A percentile compares a stretch with the other conserved stretches of the same genome.
Evolutionary conservation across 2,888 invertebrate species (phyloP).

Genomic region (Scaptomyza flava): DNA sequence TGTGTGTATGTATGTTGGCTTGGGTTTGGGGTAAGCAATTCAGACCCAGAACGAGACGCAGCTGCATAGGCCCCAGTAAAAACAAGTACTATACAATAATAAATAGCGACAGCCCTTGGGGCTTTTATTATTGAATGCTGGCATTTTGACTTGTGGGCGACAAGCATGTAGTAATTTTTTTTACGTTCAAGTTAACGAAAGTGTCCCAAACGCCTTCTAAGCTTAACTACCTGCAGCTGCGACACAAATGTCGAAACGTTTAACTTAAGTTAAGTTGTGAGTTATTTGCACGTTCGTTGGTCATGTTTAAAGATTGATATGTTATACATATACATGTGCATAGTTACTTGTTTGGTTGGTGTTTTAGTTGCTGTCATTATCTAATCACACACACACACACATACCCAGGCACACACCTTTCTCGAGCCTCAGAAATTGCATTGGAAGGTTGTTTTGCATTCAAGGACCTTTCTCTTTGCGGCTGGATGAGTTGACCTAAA

Average conservation of each 20-base stretch:
- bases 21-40: conserved; percentile 23
- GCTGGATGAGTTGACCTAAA: conserved; percentile 84
- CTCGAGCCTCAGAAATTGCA: conserved; percentile 73
- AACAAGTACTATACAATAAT: conserved; percentile 37
- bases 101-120: conserved; percentile 56
- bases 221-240: conserved; percentile 6
- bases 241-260: conserved; percentile 4
- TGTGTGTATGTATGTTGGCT: conserved; percentile 6
- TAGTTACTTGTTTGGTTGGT: background rate
- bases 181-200: conserved; percentile 27
- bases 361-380: conserved; percentile 24
- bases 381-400: conserved; percentile 57
- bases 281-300: background rate
- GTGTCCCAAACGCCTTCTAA: conserved; percentile 33
- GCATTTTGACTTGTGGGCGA: conserved; percentile 53
- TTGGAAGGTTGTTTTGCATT: conserved; percentile 83
- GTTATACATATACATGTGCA: background rate
- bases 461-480: conserved; percentile 83
- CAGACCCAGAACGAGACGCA: conserved; percentile 26
- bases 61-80: conserved; percentile 48
- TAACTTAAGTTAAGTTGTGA: background rate
- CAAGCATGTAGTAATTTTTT: conserved; percentile 15
- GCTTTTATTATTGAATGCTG: conserved; percentile 46
- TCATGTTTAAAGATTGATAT: background rate
- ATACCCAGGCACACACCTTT: conserved; percentile 21